phyloP scores from a whole-genome alignment of 64 coral and sea anemone species.

The Montipora sp. region DNA sequence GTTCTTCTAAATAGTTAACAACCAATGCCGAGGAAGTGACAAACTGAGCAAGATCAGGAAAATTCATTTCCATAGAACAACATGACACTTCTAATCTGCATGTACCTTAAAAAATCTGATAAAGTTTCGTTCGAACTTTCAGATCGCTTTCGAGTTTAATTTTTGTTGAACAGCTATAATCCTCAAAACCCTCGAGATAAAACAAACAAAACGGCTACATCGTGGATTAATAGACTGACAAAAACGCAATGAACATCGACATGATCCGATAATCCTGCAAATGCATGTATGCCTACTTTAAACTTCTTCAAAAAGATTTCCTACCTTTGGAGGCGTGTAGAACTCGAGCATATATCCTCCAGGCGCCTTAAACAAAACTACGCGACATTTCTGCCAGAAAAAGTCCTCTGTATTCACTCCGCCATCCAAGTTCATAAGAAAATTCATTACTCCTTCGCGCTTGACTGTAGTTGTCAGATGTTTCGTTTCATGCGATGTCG shows the following conservation, averaged over 20 bases:
- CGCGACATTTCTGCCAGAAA: slow-evolving; percentile 98
- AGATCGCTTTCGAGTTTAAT: too few relatives aligned
- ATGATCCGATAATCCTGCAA: not conserved
- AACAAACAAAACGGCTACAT: slow-evolving; percentile 15
- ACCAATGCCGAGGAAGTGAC: too few relatives aligned
- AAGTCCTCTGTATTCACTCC: slow-evolving; percentile 95
- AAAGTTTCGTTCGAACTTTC: too few relatives aligned
- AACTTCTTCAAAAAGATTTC: not conserved
- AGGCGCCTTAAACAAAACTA: slow-evolving; percentile 94
- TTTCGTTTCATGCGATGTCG: slow-evolving; percentile 46
- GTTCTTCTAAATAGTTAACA: too few relatives aligned
- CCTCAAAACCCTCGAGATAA: slow-evolving; percentile 14
- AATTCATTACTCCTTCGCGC: slow-evolving; percentile 91
- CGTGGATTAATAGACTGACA: slow-evolving; percentile 23
- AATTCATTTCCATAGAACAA: too few relatives aligned
- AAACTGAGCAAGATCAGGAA: too few relatives aligned
- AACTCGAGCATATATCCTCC: slow-evolving; percentile 99
- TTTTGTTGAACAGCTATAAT: not conserved
- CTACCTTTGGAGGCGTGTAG: slow-evolving; percentile 97
- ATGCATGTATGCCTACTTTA: not conserved
- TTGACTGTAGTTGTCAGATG: slow-evolving; percentile 61
- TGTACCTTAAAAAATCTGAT: too few relatives aligned
- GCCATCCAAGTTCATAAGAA: slow-evolving; percentile 93
- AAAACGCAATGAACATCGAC: not conserved
- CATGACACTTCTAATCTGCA: too few relatives aligned